Evolutionary conservation across 2,888 invertebrate genomes (phyloP).

Genomic region (Tuberolachnus salignus): DNA sequence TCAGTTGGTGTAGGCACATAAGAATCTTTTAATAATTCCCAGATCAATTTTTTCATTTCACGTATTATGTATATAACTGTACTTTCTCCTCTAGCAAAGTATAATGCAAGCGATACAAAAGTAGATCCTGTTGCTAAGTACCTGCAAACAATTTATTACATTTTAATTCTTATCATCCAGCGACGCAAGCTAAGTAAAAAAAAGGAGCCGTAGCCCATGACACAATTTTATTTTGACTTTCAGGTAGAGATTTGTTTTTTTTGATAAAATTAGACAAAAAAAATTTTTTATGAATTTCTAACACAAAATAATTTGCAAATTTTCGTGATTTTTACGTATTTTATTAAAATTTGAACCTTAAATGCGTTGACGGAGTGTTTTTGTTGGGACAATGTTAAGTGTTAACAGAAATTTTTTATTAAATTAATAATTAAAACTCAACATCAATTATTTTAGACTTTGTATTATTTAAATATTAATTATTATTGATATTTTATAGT

Average conservation of each 20-base stretch:
- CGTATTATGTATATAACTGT: constrained; percentile 55
- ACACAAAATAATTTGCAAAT: not conserved
- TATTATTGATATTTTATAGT: constrained; percentile 10
- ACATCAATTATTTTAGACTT: constrained; percentile 6
- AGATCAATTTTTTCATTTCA: constrained; percentile 59
- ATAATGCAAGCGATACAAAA: constrained; percentile 58
- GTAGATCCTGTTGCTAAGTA: constrained; percentile 59
- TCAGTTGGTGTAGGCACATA: constrained; percentile 59
- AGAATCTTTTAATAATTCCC: constrained; percentile 58
- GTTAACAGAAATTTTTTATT: no score
- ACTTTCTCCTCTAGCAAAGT: constrained; percentile 59
- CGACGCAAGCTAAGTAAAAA: no score
- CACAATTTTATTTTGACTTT: no score
- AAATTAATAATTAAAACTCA: no score
- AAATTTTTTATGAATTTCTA: constrained; percentile 13
- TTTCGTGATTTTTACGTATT: no score
- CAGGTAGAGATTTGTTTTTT: not conserved
- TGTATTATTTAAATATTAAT: constrained; percentile 28
- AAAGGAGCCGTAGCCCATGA: no score
- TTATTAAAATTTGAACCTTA: no score
- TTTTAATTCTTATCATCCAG: constrained; percentile 11
- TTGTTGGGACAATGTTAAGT: no score
- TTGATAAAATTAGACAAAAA: not conserved
- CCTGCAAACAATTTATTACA: constrained; percentile 57
- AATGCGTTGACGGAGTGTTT: no score